Evolutionary conservation across 2,888 invertebrate genomes (phyloP).

Genomic region (Toxonevra muliebris): DNA sequence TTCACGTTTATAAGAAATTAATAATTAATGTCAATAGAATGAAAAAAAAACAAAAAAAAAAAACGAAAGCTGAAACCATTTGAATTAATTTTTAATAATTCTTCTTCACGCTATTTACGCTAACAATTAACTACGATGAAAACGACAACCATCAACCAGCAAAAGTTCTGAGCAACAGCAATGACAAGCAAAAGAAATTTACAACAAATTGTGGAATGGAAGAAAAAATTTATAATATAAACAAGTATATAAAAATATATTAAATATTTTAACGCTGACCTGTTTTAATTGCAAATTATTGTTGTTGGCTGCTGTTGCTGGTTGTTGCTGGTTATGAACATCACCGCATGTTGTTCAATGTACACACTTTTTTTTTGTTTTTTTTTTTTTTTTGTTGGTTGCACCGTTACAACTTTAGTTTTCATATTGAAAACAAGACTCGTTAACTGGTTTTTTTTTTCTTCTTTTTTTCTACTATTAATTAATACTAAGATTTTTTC

Average conservation of each 20-base stretch:
- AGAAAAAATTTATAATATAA: too few relatives aligned
- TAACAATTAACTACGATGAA: not conserved
- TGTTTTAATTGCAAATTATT: too few relatives aligned
- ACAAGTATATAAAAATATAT: too few relatives aligned
- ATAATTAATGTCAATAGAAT: too few relatives aligned
- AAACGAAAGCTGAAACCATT: not conserved
- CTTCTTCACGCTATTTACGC: slow-evolving; percentile 15
- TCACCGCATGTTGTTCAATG: not conserved
- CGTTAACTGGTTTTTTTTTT: not conserved
- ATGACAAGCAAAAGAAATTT: too few relatives aligned
- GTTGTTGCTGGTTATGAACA: not conserved
- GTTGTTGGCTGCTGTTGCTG: too few relatives aligned
- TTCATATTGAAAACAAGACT: slow-evolving; percentile 37
- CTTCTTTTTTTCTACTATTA: not conserved
- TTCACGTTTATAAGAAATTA: too few relatives aligned
- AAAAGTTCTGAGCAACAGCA: too few relatives aligned
- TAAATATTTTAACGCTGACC: too few relatives aligned
- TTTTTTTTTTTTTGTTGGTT: not conserved
- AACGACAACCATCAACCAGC: too few relatives aligned
- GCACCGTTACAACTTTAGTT: slow-evolving; percentile 10
- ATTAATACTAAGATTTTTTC: not conserved
- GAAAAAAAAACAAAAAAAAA: too few relatives aligned
- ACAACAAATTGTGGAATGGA: too few relatives aligned
- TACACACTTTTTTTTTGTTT: not conserved
- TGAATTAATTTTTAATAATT: not conserved